Conservation (phyloP, 2,113 vertebrate species). For the Hylia prasina region DNA sequence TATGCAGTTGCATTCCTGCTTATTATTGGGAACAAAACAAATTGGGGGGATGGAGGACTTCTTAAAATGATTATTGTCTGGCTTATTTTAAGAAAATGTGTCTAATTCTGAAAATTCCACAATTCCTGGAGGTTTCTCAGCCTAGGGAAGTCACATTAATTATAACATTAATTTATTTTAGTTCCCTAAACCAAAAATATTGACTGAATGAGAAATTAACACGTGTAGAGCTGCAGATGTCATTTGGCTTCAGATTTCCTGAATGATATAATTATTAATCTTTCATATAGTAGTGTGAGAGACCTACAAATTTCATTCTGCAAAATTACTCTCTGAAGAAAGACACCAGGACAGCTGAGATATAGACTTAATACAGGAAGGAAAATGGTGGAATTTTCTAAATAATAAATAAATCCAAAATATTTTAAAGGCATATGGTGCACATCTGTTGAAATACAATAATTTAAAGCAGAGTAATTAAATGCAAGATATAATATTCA, state of each 20-base stretch:
- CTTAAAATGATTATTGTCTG: slow-evolving; percentile 47
- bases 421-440: slow-evolving; percentile 71
- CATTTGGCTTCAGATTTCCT: slow-evolving; percentile 74
- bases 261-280: slow-evolving; percentile 75
- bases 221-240: slow-evolving; percentile 73
- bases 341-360: slow-evolving; percentile 60
- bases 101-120: slow-evolving; percentile 33
- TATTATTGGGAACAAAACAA: slow-evolving; percentile 63
- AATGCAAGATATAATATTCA: slow-evolving; percentile 61
- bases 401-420: slow-evolving; percentile 72
- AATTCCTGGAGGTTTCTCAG: slow-evolving; percentile 54
- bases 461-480: slow-evolving; percentile 74
- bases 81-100: slow-evolving; percentile 10
- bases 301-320: slow-evolving; percentile 70
- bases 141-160: slow-evolving; percentile 60
- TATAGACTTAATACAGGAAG: slow-evolving; percentile 61
- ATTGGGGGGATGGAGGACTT: slow-evolving; percentile 34
- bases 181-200: slow-evolving; percentile 76
- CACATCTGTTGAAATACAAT: slow-evolving; percentile 72
- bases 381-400: slow-evolving; percentile 59
- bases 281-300: slow-evolving; percentile 67
- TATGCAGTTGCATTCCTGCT: slow-evolving; percentile 60
- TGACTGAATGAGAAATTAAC: slow-evolving; percentile 77
- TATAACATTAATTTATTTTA: slow-evolving; percentile 75
- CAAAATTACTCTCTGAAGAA: slow-evolving; percentile 66